A percentile compares a stretch with the other conserved stretches of the same genome.
Conservation (phyloP, 1,140 invertebrate species). For the Drosophila rhopaloa region DNA sequence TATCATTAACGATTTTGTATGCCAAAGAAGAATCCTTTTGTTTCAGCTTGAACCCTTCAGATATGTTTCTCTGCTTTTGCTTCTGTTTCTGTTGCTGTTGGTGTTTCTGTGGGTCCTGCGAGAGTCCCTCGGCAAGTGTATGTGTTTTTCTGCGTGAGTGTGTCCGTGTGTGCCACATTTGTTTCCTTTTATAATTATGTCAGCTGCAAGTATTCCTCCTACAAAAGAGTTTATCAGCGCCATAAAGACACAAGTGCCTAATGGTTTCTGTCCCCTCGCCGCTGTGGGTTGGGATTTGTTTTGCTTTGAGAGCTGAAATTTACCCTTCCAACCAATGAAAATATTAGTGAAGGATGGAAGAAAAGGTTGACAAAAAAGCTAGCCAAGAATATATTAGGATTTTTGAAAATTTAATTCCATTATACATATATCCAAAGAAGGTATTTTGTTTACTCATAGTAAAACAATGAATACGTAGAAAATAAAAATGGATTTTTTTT, state of each 20-base stretch:
- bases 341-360: background rate
- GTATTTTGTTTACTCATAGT: no score
- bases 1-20: conserved; percentile 66
- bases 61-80: conserved; percentile 55
- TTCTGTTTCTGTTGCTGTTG: conserved; percentile 23
- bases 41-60: conserved; percentile 59
- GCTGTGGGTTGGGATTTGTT: conserved; percentile 28
- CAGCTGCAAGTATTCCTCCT: conserved; percentile 75
- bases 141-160: conserved; percentile 26
- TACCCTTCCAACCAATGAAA: conserved; percentile 5
- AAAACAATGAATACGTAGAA: no score
- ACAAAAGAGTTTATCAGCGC: conserved; percentile 70
- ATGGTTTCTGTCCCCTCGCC: conserved; percentile 7
- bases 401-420: no score
- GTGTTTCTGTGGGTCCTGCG: conserved; percentile 56
- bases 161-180: conserved; percentile 66
- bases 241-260: conserved; percentile 58
- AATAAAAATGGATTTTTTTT: no score
- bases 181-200: conserved; percentile 81
- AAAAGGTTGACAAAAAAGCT: background rate
- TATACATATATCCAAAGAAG: no score
- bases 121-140: conserved; percentile 35
- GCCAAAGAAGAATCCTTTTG: conserved; percentile 77
- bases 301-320: conserved; percentile 4
- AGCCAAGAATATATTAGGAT: no score